Conservation (phyloP, 1,140 invertebrate genomes). For the Spodoptera litura region DNA sequence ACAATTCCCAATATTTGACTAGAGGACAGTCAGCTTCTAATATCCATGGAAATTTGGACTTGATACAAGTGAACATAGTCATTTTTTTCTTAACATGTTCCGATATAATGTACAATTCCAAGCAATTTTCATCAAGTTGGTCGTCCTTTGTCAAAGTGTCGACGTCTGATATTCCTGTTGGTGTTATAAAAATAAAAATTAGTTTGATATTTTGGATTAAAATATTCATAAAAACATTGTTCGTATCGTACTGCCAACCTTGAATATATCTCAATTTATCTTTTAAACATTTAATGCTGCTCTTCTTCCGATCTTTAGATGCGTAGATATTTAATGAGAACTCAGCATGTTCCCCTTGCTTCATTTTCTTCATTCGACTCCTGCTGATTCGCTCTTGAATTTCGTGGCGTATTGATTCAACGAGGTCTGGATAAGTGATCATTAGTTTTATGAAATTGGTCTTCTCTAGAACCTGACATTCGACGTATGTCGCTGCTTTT, state of each 20-base stretch:
- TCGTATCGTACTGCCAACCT: slow-evolving; percentile 59
- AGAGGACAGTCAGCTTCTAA: slow-evolving; percentile 74
- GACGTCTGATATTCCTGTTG: slow-evolving; percentile 68
- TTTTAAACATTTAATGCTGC: slow-evolving; percentile 82
- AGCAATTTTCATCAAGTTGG: slow-evolving; percentile 72
- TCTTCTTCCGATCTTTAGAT: slow-evolving; percentile 76
- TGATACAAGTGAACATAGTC: slow-evolving; percentile 70
- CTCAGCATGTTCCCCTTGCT: slow-evolving; percentile 46
- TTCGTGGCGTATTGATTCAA: slow-evolving; percentile 65
- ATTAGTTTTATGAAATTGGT: slow-evolving; percentile 79
- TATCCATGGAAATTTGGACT: slow-evolving; percentile 75
- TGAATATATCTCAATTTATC: slow-evolving; percentile 78
- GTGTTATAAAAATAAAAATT: slow-evolving; percentile 15
- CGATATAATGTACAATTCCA: slow-evolving; percentile 79
- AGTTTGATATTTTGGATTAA: neutral
- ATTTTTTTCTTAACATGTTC: slow-evolving; percentile 78
- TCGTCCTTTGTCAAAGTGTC: slow-evolving; percentile 66
- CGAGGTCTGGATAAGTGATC: slow-evolving; percentile 78
- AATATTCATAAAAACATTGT: neutral
- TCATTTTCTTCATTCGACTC: slow-evolving; percentile 63
- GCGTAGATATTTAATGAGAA: slow-evolving; percentile 76
- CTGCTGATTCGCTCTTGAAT: slow-evolving; percentile 68
- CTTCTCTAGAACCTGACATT: slow-evolving; percentile 81
- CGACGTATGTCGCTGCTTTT: slow-evolving; percentile 81
- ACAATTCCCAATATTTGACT: slow-evolving; percentile 76